Conservation (phyloP, 2,797 vertebrate species). For the Alouatta caraya region DNA sequence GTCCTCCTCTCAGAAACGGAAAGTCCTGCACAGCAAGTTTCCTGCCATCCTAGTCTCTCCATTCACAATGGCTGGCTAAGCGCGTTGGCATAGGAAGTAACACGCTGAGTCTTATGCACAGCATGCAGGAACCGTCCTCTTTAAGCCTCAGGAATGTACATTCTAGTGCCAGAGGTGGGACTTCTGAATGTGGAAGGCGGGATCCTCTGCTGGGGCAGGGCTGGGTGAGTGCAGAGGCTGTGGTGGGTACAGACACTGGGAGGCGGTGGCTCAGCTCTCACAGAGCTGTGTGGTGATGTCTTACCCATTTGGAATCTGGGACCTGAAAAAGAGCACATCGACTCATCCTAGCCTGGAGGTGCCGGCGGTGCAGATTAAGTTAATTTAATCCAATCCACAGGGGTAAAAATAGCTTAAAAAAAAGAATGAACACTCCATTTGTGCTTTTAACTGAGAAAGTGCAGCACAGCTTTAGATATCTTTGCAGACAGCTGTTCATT, state of each 20-base stretch:
- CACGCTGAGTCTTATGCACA: background rate
- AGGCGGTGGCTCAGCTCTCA: too few species aligned
- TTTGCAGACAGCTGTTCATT: background rate
- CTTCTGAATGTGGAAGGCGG: background rate
- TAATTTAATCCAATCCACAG: background rate
- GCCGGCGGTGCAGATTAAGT: background rate
- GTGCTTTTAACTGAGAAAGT: background rate
- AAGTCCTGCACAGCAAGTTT: background rate
- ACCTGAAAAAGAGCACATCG: background rate
- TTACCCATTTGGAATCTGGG: background rate
- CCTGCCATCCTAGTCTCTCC: background rate
- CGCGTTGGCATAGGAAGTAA: too few species aligned
- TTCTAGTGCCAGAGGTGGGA: background rate
- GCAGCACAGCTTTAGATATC: background rate
- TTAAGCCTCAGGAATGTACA: background rate
- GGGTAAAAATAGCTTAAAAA: background rate
- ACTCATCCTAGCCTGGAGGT: background rate
- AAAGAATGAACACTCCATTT: too few species aligned
- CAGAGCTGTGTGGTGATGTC: background rate
- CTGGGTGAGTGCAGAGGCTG: rapidly evolving
- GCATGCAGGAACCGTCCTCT: background rate
- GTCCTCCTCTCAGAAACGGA: background rate
- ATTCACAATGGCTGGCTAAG: background rate
- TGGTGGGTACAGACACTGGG: background rate
- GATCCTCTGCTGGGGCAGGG: background rate